phyloP scores from a whole-genome alignment of 92 coral and sea anemone species.

The Chrysogorgia sp. region DNA sequence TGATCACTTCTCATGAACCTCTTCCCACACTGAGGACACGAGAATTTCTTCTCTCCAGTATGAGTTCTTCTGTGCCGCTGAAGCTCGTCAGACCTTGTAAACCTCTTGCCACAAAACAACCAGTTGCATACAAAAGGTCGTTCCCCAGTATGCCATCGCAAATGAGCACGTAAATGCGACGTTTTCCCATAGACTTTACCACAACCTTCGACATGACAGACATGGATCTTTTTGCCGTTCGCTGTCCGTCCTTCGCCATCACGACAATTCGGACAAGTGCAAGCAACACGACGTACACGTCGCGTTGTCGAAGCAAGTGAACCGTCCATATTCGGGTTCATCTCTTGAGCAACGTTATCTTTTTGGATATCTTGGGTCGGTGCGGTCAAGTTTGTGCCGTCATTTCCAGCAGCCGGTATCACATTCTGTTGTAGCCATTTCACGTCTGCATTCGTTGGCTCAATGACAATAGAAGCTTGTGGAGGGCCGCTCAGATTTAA shows the following conservation, averaged over 20 bases:
- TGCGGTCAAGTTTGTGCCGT: not conserved
- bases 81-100: conserved; percentile 94
- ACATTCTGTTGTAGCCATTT: conserved; percentile 17
- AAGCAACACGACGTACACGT: conserved; percentile 95
- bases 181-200: conserved; percentile 98
- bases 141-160: conserved; percentile 99
- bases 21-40: conserved; percentile 91
- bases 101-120: conserved; percentile 97
- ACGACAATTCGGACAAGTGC: conserved; percentile 98
- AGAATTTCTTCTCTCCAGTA: conserved; percentile 92
- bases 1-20: conserved; percentile 98
- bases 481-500: conserved; percentile 7
- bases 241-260: conserved; percentile 99
- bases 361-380: not conserved
- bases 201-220: conserved; percentile 93
- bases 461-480: conserved; percentile 26
- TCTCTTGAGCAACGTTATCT: not conserved
- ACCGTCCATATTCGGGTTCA: conserved; percentile 8
- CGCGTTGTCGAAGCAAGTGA: conserved; percentile 55
- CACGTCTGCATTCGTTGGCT: conserved; percentile 3
- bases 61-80: conserved; percentile 98
- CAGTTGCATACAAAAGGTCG: conserved; percentile 97
- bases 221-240: conserved; percentile 92
- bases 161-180: conserved; percentile 96
- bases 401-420: conserved; percentile 46